These are phyloP conservation scores for Varanus salvator DNA, from an alignment of 2,113 vertebrate species.

Conservation along the genomic window DNA sequence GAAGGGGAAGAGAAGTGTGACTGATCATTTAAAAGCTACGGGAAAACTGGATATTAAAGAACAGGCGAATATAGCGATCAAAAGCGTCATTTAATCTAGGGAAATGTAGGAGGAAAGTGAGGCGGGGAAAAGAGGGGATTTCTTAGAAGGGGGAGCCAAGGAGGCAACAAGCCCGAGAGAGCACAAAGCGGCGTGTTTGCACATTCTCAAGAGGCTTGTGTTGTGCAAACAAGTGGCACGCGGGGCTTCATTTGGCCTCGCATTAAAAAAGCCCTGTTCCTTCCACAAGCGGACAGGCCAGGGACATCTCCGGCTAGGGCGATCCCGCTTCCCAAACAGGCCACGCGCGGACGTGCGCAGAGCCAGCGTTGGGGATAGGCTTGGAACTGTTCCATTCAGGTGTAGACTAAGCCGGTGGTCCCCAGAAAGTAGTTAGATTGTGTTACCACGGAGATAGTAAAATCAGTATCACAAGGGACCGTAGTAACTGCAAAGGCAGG, in stretches of 20 bases:
- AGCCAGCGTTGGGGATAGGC: too few relatives aligned
- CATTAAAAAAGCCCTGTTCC: constrained; percentile 17
- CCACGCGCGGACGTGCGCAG: neutral
- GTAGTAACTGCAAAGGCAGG: neutral
- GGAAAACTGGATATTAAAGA: constrained; percentile 65
- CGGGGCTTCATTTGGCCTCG: constrained; percentile 46
- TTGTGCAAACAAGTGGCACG: constrained; percentile 63
- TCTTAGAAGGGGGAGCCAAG: constrained; percentile 27
- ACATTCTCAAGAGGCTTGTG: constrained; percentile 52
- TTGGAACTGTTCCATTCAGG: too few relatives aligned
- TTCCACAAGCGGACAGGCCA: neutral
- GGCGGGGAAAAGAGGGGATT: neutral
- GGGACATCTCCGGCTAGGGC: neutral
- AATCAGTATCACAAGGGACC: too few relatives aligned
- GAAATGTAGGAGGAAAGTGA: neutral
- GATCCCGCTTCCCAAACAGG: neutral
- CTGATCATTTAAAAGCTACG: constrained; percentile 74
- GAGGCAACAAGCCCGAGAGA: neutral
- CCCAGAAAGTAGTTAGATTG: neutral
- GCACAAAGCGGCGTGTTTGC: constrained; percentile 44
- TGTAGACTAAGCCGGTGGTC: neutral
- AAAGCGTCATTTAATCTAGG: constrained; percentile 44
- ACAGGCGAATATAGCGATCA: constrained; percentile 56
- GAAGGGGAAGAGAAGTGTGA: constrained; percentile 60
- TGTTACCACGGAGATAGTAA: neutral